Base-by-base conservation (phyloP, 2,113 vertebrate species). In the Phaethon lepturus region DNA sequence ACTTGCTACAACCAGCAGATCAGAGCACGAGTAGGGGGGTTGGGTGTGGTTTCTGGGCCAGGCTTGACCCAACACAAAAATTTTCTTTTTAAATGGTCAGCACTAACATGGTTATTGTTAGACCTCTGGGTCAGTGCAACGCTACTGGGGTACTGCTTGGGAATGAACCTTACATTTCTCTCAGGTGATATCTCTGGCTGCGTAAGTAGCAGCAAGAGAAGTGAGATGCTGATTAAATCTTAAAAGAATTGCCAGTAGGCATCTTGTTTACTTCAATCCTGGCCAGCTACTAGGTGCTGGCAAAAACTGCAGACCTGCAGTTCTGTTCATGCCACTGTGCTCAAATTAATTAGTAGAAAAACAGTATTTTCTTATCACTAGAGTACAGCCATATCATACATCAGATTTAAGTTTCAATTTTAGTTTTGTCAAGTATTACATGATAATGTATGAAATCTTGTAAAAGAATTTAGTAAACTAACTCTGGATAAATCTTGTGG, bases 401-500 rank as follows among this genome's bases (percentile, higher is more conserved):
- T 9, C 20, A 38, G 38, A 38, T 38, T 38, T 38, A 38, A 38
- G 38, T 38, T 38, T 38, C 38, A 38, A 38, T 38, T 38, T 38
- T 38, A 38, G 38, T 38, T 38, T 38, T 38, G 38, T 8, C 38
- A 38, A 38, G 23, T 8, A 22, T 16, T 26, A 38, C 22, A 9
- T 0, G 2, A 4, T 9, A 5, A 16, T 0, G 5, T 17, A 11
- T 23, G 31, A 24, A 64, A 47, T 55, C 20, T 20, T 17, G 13
- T 2, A 7, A n/a, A 4, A 17, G 4, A 42, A 38, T 63, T 55
- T 35, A 31, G 29, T 31, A 14, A 56, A 23, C 28, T 55, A 17
- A 44, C 20, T 10, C 24, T 2, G 23, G 19, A 15, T 19, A 40
- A 77, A 44, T 9, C 13, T 26, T 4, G 26, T 13, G 29, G 42